These are phyloP conservation scores for Euura saliciscinereae DNA, from an alignment of 1,140 invertebrate genomes.

Conservation along the genomic window DNA sequence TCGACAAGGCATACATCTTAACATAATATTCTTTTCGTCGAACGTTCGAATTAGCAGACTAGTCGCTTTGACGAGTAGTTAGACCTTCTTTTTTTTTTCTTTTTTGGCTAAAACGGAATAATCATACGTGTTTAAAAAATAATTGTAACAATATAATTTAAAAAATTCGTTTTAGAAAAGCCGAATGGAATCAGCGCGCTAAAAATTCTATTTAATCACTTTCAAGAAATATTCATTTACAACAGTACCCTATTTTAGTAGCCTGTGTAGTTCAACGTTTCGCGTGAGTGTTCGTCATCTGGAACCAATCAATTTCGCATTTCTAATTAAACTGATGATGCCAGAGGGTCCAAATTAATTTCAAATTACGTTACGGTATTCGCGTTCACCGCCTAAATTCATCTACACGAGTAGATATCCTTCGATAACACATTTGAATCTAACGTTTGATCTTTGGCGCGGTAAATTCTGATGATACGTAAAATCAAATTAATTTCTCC, in stretches of 20 bases:
- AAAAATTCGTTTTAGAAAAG: too few relatives aligned
- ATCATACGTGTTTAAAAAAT: background rate
- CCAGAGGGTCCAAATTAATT: background rate
- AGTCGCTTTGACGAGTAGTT: slow-evolving; percentile 44
- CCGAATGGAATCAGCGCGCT: too few relatives aligned
- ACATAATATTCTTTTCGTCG: slow-evolving; percentile 41
- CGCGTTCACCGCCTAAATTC: background rate
- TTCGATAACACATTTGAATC: background rate
- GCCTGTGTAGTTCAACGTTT: background rate
- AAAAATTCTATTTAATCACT: too few relatives aligned
- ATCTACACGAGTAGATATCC: background rate
- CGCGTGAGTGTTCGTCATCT: background rate
- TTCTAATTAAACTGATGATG: background rate
- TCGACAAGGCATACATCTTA: slow-evolving; percentile 45
- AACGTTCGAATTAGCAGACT: slow-evolving; percentile 50
- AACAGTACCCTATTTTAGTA: too few relatives aligned
- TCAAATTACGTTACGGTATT: background rate
- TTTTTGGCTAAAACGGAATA: slow-evolving; percentile 33
- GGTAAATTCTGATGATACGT: too few relatives aligned
- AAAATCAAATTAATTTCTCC: background rate
- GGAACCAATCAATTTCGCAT: background rate
- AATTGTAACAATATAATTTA: background rate
- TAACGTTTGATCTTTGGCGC: too few relatives aligned
- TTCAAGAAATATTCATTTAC: too few relatives aligned
- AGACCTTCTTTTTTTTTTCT: slow-evolving; percentile 28